Evolutionary conservation across 2,888 invertebrate species (phyloP).

Genomic region (Microchrysa polita): DNA sequence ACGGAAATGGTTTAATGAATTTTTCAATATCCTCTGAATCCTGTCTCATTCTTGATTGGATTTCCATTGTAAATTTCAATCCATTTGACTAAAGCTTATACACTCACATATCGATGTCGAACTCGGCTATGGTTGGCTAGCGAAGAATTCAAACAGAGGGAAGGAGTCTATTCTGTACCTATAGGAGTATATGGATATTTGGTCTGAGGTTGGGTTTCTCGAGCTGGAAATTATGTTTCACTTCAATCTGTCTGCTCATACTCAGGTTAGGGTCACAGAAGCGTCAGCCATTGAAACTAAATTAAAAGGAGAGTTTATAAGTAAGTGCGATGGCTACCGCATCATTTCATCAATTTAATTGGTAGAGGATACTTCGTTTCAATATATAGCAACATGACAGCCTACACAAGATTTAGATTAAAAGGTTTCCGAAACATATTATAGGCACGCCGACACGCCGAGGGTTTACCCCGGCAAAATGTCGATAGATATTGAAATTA

Average conservation of each 20-base stretch:
- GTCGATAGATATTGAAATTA: conserved; percentile 1
- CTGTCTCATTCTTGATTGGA: conserved; percentile 48
- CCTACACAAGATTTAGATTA: conserved; percentile 50
- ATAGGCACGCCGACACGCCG: background rate
- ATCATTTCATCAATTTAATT: conserved; percentile 50
- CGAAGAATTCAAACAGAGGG: conserved; percentile 28
- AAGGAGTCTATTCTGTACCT: background rate
- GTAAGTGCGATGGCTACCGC: conserved; percentile 43
- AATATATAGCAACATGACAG: conserved; percentile 48
- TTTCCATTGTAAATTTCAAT: conserved; percentile 48
- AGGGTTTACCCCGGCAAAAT: conserved; percentile 16
- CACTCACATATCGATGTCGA: background rate
- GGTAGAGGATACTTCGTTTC: conserved; percentile 42
- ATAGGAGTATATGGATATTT: background rate
- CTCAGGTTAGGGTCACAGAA: background rate
- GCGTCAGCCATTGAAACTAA: conserved; percentile 15
- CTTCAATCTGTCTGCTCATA: background rate
- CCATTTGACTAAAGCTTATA: conserved; percentile 40
- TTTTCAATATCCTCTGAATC: conserved; percentile 46
- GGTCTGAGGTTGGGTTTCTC: conserved; percentile 3
- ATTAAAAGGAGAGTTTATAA: conserved; percentile 46
- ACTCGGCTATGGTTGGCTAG: conserved; percentile 23
- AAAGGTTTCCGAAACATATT: conserved; percentile 42
- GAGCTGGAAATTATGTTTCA: background rate
- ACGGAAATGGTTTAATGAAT: conserved; percentile 44